A percentile compares a stretch with the other conserved stretches of the same genome.
phyloP scores from a whole-genome alignment of 2,797 vertebrate species.

The Takifugu rubripes region DNA sequence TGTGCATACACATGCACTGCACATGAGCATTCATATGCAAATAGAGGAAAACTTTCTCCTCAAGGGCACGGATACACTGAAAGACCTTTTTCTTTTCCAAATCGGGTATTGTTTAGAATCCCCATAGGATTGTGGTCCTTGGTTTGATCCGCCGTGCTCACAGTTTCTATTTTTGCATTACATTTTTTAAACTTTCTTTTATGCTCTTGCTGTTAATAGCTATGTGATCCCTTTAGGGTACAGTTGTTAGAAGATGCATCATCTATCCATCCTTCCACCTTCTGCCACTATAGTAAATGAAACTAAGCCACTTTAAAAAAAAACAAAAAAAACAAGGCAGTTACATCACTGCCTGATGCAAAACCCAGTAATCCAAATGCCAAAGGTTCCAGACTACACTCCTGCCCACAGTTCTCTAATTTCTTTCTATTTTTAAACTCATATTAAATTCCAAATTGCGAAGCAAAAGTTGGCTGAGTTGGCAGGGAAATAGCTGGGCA shows the following conservation, averaged over 20 bases:
- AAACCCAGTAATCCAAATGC: constrained; percentile 43
- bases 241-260: too few species aligned
- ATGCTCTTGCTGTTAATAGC: too few species aligned
- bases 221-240: too few species aligned
- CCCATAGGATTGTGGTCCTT: neutral
- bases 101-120: too few species aligned
- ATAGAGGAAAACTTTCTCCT: neutral
- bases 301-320: too few species aligned
- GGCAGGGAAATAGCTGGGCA: neutral
- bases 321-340: too few species aligned
- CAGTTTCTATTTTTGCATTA: too few species aligned
- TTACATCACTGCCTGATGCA: constrained; percentile 8
- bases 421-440: constrained; percentile 22
- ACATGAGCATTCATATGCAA: constrained; percentile 12
- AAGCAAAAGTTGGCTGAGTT: neutral
- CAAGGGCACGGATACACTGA: neutral
- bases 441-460: neutral
- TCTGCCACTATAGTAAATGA: too few species aligned
- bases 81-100: too few species aligned
- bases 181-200: too few species aligned
- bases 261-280: too few species aligned
- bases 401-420: constrained; percentile 37
- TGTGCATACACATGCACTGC: constrained; percentile 9
- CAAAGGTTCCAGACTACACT: constrained; percentile 53
- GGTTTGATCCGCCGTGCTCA: too few species aligned